phyloP scores from a whole-genome alignment of 2,888 invertebrate genomes.

The Agonum fuliginosum region DNA sequence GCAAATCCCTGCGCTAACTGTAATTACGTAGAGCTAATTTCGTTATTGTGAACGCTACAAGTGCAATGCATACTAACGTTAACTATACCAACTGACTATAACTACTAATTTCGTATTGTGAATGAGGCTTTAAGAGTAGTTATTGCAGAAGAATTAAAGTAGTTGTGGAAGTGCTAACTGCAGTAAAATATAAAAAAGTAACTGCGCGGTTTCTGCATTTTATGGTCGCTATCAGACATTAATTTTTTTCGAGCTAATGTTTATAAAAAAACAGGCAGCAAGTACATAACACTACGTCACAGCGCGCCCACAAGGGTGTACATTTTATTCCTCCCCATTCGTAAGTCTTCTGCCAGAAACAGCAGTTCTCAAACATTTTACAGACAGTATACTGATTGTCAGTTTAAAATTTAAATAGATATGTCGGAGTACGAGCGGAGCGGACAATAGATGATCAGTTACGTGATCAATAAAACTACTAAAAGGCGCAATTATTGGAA shows the following conservation, averaged over 20 bases:
- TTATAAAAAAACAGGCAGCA: slow-evolving; percentile 21
- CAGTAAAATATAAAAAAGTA: slow-evolving; percentile 19
- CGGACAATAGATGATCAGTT: no score
- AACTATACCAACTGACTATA: neutral
- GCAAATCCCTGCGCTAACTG: no score
- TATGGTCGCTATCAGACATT: slow-evolving; percentile 5
- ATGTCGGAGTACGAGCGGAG: no score
- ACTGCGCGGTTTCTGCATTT: slow-evolving; percentile 30
- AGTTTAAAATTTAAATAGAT: no score
- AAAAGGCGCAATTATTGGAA: no score
- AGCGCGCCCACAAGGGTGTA: slow-evolving; percentile 20
- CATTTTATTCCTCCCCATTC: slow-evolving; percentile 31
- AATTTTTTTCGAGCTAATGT: slow-evolving; percentile 30
- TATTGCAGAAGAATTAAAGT: slow-evolving; percentile 13
- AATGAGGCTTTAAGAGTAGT: neutral
- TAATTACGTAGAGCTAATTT: no score
- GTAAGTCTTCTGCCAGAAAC: neutral
- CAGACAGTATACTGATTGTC: neutral
- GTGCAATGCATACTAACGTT: no score
- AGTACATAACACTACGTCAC: slow-evolving; percentile 24
- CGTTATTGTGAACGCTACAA: no score
- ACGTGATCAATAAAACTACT: no score
- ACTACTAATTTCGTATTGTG: neutral
- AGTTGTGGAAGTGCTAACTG: neutral
- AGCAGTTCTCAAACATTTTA: neutral